Conservation (phyloP, 1,140 invertebrate species). For the Akabosia matsudoensis region DNA sequence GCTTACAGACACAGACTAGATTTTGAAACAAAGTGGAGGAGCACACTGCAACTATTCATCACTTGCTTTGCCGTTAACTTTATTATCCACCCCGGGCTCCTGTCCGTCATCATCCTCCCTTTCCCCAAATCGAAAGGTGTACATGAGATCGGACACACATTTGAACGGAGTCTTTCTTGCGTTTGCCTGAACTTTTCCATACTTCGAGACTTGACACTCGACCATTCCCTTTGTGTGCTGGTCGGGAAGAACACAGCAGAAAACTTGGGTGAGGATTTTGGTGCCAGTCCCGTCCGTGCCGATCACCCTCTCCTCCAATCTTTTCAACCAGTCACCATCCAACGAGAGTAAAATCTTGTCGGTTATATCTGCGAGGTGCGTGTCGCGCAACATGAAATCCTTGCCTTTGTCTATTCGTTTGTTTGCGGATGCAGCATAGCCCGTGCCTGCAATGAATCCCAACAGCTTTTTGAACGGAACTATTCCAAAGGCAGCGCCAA, state of each 20-base stretch:
- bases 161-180: no score
- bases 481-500: slow-evolving; percentile 32
- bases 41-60: no score
- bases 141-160: no score
- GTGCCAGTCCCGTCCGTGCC: background rate
- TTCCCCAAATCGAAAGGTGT: no score
- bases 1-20: no score
- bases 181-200: no score
- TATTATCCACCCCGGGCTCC: no score
- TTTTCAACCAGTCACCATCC: slow-evolving; percentile 39
- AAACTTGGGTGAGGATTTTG: slow-evolving; percentile 37
- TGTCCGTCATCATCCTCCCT: no score
- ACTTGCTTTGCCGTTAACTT: no score
- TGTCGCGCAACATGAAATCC: background rate
- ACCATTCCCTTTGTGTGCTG: slow-evolving; percentile 33
- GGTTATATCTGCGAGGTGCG: slow-evolving; percentile 6
- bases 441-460: background rate
- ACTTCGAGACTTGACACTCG: slow-evolving; percentile 37
- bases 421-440: background rate
- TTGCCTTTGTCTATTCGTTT: slow-evolving; percentile 1
- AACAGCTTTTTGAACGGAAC: slow-evolving; percentile 31
- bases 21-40: no score
- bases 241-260: slow-evolving; percentile 42
- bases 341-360: slow-evolving; percentile 37
- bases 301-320: slow-evolving; percentile 39